These are phyloP conservation scores for Fissipunctia ypsillon DNA, from an alignment of 2,888 invertebrate genomes.

Conservation along the genomic window DNA sequence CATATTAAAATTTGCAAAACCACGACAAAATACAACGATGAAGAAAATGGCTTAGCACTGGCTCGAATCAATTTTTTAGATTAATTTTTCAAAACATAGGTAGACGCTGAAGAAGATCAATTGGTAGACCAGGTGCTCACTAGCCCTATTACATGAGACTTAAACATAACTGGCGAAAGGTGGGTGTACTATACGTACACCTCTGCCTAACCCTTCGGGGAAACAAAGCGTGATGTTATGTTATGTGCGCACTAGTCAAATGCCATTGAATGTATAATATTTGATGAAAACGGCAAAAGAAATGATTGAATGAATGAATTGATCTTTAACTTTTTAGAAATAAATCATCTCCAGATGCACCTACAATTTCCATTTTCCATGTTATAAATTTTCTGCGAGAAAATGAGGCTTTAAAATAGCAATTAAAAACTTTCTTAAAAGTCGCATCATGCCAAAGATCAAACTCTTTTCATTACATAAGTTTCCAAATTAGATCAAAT, in stretches of 20 bases:
- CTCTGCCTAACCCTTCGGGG: too few species aligned
- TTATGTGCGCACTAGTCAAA: not conserved
- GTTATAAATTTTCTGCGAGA: constrained; percentile 5
- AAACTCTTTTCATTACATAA: constrained; percentile 63
- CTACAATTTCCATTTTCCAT: not conserved
- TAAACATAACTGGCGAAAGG: too few species aligned
- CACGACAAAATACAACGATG: too few species aligned
- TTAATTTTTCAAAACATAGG: not conserved
- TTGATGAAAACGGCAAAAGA: not conserved
- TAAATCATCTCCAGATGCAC: not conserved
- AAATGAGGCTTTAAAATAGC: constrained; percentile 28
- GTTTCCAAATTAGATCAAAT: constrained; percentile 73
- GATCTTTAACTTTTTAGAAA: not conserved
- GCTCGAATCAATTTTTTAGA: not conserved
- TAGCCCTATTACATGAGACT: too few species aligned
- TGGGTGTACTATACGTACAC: too few species aligned
- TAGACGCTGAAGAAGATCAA: not conserved
- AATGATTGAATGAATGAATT: too few species aligned
- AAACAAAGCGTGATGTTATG: too few species aligned
- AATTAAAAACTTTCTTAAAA: constrained; percentile 49
- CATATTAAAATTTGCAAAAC: not conserved
- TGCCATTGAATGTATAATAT: not conserved
- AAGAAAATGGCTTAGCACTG: not conserved
- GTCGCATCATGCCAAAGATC: constrained; percentile 48
- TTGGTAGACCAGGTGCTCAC: not conserved